Conservation (phyloP, 2,888 invertebrate genomes). For the Atethmia centrago region DNA sequence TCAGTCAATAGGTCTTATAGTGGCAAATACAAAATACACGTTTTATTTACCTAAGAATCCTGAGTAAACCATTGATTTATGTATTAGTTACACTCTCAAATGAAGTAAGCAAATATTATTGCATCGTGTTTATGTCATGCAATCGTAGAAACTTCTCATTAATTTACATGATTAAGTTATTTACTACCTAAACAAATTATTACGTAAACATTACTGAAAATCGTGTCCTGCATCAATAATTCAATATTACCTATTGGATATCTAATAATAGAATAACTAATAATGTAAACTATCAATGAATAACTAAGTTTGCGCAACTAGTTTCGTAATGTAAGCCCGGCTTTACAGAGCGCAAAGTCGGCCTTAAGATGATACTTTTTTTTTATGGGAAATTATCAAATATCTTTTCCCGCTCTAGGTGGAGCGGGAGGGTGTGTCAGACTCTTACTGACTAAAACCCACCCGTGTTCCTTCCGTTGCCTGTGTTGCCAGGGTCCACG, state of each 20-base stretch:
- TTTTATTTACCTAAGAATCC: not conserved
- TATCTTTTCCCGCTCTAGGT: too few species aligned
- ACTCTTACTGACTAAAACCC: too few species aligned
- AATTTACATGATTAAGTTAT: slow-evolving; percentile 28
- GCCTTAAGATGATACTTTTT: too few species aligned
- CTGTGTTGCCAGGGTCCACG: too few species aligned
- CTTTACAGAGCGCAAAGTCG: too few species aligned
- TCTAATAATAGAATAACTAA: too few species aligned
- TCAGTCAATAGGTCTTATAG: not conserved
- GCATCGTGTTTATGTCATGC: not conserved
- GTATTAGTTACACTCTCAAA: not conserved
- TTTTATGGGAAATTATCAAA: too few species aligned
- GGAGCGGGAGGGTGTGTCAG: too few species aligned
- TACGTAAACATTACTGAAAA: not conserved
- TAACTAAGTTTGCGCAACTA: too few species aligned
- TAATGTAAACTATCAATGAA: too few species aligned
- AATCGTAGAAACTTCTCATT: slow-evolving; percentile 29
- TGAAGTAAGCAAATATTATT: not conserved
- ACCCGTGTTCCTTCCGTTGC: too few species aligned
- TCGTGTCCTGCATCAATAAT: slow-evolving; percentile 23
- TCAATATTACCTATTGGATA: not conserved
- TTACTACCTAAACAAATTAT: slow-evolving; percentile 46
- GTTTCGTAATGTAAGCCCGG: too few species aligned
- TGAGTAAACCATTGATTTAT: not conserved
- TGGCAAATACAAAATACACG: not conserved